These are phyloP conservation scores for Limnothrissa miodon DNA, from an alignment of 2,113 vertebrate species.

Conservation along the genomic window DNA sequence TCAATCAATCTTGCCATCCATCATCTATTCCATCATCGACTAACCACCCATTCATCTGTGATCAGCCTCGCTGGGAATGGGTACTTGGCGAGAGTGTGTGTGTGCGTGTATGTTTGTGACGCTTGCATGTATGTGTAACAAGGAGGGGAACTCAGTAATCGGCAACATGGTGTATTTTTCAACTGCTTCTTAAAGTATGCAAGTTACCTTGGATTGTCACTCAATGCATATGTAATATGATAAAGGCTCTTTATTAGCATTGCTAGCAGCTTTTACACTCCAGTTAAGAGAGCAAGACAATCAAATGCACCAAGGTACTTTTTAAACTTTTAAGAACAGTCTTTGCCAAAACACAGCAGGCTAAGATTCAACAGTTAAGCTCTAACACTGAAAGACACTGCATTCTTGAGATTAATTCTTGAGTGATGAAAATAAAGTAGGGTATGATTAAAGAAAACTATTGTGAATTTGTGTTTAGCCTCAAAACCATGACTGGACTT, in stretches of 20 bases:
- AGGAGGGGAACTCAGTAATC: too few species aligned
- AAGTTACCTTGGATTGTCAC: too few species aligned
- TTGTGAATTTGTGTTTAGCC: too few species aligned
- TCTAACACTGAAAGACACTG: background rate
- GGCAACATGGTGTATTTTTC: too few species aligned
- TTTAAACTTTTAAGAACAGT: too few species aligned
- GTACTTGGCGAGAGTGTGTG: background rate
- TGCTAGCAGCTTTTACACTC: background rate
- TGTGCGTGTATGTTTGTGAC: background rate
- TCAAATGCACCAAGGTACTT: too few species aligned
- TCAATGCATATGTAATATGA: too few species aligned
- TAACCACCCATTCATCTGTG: background rate
- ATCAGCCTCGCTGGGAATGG: background rate
- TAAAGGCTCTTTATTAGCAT: too few species aligned
- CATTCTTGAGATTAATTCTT: background rate
- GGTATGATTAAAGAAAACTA: background rate
- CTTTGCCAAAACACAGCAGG: background rate
- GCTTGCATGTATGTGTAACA: too few species aligned
- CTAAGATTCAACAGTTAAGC: background rate
- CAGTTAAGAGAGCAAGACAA: background rate
- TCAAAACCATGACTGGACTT: too few species aligned
- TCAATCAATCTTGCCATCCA: slow-evolving; percentile 11
- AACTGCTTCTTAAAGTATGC: too few species aligned
- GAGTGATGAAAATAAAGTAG: background rate
- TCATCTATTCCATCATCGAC: background rate